Conservation (phyloP, 2,888 invertebrate genomes). For the Agriotes lineatus region DNA sequence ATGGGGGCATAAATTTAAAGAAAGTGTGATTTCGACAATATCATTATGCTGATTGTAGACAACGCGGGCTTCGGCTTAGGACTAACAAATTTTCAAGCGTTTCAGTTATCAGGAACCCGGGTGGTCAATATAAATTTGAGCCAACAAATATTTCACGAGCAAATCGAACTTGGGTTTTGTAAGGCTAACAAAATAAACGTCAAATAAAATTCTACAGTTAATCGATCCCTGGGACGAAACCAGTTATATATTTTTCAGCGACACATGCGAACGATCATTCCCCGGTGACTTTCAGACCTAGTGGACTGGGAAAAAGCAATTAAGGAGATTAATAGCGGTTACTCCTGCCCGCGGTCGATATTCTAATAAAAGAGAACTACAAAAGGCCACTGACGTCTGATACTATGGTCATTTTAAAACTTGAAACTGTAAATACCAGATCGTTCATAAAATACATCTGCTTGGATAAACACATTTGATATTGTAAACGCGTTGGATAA, state of each 20-base stretch:
- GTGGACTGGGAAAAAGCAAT: conserved; percentile 64
- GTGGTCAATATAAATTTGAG: no score
- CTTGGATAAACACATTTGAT: not conserved
- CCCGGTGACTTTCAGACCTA: conserved; percentile 60
- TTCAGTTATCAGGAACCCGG: no score
- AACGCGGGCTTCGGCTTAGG: no score
- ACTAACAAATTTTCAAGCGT: no score
- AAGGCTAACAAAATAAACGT: not conserved
- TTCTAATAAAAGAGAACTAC: conserved; percentile 56
- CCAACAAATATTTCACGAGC: no score
- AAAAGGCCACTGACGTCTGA: conserved; percentile 23
- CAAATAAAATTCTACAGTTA: conserved; percentile 27
- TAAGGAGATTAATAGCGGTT: conserved; percentile 64
- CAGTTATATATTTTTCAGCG: conserved; percentile 59
- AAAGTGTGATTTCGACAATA: no score
- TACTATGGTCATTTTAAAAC: not conserved
- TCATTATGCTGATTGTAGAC: no score
- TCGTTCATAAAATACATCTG: no score
- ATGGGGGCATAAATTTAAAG: no score
- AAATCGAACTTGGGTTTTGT: no score
- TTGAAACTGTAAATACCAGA: no score
- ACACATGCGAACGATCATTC: conserved; percentile 63
- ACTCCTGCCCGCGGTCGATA: conserved; percentile 60
- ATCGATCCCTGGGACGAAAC: conserved; percentile 34
- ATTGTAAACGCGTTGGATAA: no score